Evolutionary conservation across 2,797 vertebrate species (phyloP).

Genomic region (Notolepis coatsorum): DNA sequence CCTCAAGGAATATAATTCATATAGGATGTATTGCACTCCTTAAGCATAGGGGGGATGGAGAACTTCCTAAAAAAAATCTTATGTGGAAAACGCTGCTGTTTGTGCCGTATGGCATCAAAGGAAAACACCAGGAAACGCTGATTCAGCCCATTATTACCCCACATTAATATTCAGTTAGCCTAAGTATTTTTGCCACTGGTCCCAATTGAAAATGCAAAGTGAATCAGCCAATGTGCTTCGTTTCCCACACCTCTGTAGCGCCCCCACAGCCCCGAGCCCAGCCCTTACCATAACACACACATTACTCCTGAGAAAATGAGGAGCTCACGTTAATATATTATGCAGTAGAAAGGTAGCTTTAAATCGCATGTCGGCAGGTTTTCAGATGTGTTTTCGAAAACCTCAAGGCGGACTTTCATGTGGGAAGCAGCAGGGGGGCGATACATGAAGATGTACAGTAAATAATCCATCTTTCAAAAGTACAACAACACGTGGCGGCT

Average conservation of each 20-base stretch:
- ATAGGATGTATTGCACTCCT: conserved; percentile 15
- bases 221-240: conserved; percentile 39
- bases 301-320: conserved; percentile 44
- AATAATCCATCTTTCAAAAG: conserved; percentile 42
- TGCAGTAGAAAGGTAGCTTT: conserved; percentile 18
- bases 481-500: conserved; percentile 51
- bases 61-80: conserved; percentile 28
- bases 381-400: too few relatives aligned
- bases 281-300: conserved; percentile 34
- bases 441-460: conserved; percentile 41
- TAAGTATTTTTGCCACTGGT: conserved; percentile 68
- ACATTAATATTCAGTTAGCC: conserved; percentile 72
- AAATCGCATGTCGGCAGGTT: too few relatives aligned
- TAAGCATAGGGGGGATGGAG: conserved; percentile 1
- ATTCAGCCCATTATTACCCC: conserved; percentile 69
- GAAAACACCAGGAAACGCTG: conserved; percentile 59
- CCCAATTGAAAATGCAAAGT: conserved; percentile 73
- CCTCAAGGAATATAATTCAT: too few relatives aligned
- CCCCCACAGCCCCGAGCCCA: conserved; percentile 44
- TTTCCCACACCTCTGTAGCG: conserved; percentile 27
- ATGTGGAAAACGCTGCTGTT: conserved; percentile 68
- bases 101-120: conserved; percentile 57
- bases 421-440: conserved; percentile 12
- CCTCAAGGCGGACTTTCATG: too few relatives aligned
- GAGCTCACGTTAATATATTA: conserved; percentile 23